phyloP scores from a whole-genome alignment of 2,888 invertebrate species.

The Torymus auratus region DNA sequence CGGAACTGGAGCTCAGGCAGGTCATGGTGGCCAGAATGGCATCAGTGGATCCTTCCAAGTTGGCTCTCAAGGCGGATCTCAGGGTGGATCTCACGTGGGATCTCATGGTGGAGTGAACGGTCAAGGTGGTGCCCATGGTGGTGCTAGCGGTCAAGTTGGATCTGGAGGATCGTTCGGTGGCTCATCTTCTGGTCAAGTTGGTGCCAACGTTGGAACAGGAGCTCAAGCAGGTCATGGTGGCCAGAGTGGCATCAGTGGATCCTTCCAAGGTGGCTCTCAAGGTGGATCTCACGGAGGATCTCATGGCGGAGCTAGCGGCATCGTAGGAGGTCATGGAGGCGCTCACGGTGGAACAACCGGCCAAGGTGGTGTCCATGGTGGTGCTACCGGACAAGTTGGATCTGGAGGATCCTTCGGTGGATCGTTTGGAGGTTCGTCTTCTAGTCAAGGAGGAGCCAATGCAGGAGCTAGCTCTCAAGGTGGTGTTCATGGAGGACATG shows the following conservation, averaged over 20 bases:
- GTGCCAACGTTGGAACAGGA: background rate
- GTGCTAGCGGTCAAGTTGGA: background rate
- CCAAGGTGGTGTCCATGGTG: too few species aligned
- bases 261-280: background rate
- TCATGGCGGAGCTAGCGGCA: background rate
- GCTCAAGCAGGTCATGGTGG: constrained; percentile 7
- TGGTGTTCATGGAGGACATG: constrained; percentile 3
- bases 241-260: background rate
- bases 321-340: background rate
- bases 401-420: too few species aligned
- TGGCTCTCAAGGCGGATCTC: background rate
- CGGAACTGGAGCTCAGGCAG: background rate
- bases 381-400: too few species aligned
- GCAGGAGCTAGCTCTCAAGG: constrained; percentile 6
- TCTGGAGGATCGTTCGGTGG: background rate
- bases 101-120: background rate
- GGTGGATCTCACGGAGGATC: background rate
- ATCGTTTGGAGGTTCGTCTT: too few species aligned
- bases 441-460: background rate
- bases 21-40: background rate
- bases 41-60: background rate
- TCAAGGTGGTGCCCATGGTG: background rate
- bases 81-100: background rate
- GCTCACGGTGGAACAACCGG: background rate
- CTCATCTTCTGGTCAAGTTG: background rate